These are phyloP conservation scores for Hystrix brachyura DNA, from an alignment of 2,113 vertebrate genomes.

Conservation along the genomic window DNA sequence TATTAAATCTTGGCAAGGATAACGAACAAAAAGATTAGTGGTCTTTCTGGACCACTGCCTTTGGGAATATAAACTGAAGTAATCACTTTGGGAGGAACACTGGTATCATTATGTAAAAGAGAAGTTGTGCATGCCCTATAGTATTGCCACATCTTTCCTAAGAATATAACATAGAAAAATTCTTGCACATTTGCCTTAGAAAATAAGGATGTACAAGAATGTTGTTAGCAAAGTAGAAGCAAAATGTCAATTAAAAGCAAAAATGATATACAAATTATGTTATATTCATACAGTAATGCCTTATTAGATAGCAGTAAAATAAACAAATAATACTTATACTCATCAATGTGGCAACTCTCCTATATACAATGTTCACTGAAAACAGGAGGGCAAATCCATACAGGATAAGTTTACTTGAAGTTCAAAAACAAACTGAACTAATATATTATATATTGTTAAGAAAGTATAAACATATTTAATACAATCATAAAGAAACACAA, in stretches of 20 bases:
- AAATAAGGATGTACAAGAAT: neutral
- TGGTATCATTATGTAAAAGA: neutral
- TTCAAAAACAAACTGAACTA: slow-evolving; percentile 40
- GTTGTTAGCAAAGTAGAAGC: neutral
- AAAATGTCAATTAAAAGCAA: slow-evolving; percentile 5
- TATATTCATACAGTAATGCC: neutral
- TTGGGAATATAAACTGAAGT: neutral
- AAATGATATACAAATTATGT: neutral
- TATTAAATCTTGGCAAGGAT: slow-evolving; percentile 29
- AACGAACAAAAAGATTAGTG: neutral
- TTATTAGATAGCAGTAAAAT: neutral
- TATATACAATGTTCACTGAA: neutral
- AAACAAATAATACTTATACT: neutral
- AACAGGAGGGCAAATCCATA: slow-evolving; percentile 17
- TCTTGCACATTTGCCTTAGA: slow-evolving; percentile 1
- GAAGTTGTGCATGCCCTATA: neutral
- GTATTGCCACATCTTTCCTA: neutral
- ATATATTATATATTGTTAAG: neutral
- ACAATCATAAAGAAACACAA: slow-evolving; percentile 37
- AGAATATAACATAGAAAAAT: neutral
- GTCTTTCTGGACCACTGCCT: neutral
- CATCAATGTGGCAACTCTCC: neutral
- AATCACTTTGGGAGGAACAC: neutral
- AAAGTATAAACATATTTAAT: slow-evolving; percentile 16
- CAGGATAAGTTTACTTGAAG: neutral